A percentile compares a stretch with the other conserved stretches of the same genome.
Conservation (phyloP, 2,797 vertebrate genomes). For the Pseudochirops corinnae region DNA sequence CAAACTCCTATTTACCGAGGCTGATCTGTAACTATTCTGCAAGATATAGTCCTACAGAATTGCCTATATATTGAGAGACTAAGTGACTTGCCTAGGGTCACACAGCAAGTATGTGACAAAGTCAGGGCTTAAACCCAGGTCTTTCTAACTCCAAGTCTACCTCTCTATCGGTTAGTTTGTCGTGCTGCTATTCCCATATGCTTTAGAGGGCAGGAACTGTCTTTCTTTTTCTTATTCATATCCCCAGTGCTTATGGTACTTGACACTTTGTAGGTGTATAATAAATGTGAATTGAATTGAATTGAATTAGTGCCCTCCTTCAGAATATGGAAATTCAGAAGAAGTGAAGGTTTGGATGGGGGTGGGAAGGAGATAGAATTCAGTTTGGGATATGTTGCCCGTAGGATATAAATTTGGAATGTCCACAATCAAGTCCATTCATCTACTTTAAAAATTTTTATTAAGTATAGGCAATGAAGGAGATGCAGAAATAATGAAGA, state of each 20-base stretch:
- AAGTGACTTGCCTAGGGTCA: neutral
- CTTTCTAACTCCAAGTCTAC: neutral
- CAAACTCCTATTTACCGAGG: neutral
- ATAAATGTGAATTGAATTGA: neutral
- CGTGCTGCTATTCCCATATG: neutral
- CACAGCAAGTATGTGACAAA: neutral
- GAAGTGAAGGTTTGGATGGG: neutral
- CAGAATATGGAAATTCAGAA: neutral
- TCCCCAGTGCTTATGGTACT: neutral
- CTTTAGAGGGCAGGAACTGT: neutral
- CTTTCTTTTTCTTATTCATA: neutral
- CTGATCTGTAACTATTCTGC: neutral
- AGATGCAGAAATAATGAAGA: neutral
- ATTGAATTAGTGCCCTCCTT: neutral
- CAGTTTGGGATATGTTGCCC: neutral
- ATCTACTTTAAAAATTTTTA: too few species aligned
- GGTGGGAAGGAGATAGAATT: neutral
- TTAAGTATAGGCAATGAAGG: neutral
- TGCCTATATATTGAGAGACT: neutral
- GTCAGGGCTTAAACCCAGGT: neutral
- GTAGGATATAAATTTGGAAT: neutral
- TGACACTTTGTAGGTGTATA: neutral
- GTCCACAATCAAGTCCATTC: too few species aligned
- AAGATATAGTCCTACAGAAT: neutral
- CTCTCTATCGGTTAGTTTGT: neutral